Evolutionary conservation across 2,113 vertebrate species (phyloP), one percentile per base, ranked within the genome.

Genomic region (Brienomyrus brachyistius): DNA sequence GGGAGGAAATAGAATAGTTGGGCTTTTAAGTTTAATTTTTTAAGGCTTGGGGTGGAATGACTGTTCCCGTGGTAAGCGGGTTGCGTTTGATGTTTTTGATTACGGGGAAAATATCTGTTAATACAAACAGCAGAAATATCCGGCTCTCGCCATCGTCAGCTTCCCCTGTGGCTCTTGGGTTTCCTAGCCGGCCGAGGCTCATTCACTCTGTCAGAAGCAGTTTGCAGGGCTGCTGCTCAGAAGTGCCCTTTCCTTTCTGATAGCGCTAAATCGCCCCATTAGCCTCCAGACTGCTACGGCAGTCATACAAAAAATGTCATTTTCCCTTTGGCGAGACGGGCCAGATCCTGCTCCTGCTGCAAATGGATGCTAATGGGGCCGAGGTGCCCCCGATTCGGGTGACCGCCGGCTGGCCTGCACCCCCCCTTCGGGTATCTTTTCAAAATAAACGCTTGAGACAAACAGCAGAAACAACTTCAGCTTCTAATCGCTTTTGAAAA

Each of bases 91-190:
- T 93, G 90, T 89, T 91, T 92, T 92, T 93, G 91, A 94, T 94
- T 92, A 91, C 91, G 89, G 89, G 90, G 91, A 91, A 92, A 92
- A 92, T 93, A 93, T 92, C 85, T 91, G 80, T 92, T 92, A 90
- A 92, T 90, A 89, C 89, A 93, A 92, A 92, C 91, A 90, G 47
- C 47, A 85, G 91, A 89, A 90, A 92, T 89, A 90, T 91, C 91
- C 84, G 45, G 50, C 82, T 59, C 50, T 23, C 91, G 92, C 93
- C 92, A 92, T 90, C 89, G 90, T 93, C 91, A 92, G 91, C 93
- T 91, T 90, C 74, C 89, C 85, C 89, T 82, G 52, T 70, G 54
- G 89, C 91, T 88, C 90, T 90, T 90, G 88, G 88, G 62, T 84
- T 87, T 88, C 91, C 66, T 88, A 48, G 19, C 56, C 89, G 88